phyloP scores from a whole-genome alignment of 2,113 vertebrate species.

The Aepyceros melampus region DNA sequence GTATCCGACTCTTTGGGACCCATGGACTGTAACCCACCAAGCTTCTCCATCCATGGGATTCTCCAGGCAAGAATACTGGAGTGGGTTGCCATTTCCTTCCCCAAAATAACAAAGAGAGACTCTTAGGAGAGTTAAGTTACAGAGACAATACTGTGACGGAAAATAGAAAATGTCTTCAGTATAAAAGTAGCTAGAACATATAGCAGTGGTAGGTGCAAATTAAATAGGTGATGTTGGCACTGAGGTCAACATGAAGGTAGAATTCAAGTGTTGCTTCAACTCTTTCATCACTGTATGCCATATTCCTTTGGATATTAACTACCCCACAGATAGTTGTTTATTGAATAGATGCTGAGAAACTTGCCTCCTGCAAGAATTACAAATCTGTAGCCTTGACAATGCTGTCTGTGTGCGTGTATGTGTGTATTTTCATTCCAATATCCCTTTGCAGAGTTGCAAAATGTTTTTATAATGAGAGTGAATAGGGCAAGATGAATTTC shows the following conservation, averaged over 20 bases:
- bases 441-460: neutral
- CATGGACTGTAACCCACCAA: too few relatives aligned
- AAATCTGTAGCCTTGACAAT: neutral
- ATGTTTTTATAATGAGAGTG: neutral
- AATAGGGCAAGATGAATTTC: neutral
- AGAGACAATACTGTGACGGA: neutral
- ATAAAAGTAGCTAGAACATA: neutral
- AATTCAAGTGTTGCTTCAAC: neutral
- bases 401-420: neutral
- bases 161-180: neutral
- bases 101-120: neutral
- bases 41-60: too few relatives aligned
- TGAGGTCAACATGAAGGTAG: neutral
- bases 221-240: neutral
- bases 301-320: neutral
- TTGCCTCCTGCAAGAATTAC: neutral
- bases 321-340: neutral
- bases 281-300: neutral
- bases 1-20: too few relatives aligned
- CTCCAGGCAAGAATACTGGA: too few relatives aligned
- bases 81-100: too few relatives aligned
- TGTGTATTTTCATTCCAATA: neutral
- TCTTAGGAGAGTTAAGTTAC: neutral
- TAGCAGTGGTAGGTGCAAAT: neutral
- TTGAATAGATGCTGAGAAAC: neutral